These are phyloP conservation scores for Olivierus martensii DNA, from an alignment of 1,140 invertebrate species.

Conservation along the genomic window DNA sequence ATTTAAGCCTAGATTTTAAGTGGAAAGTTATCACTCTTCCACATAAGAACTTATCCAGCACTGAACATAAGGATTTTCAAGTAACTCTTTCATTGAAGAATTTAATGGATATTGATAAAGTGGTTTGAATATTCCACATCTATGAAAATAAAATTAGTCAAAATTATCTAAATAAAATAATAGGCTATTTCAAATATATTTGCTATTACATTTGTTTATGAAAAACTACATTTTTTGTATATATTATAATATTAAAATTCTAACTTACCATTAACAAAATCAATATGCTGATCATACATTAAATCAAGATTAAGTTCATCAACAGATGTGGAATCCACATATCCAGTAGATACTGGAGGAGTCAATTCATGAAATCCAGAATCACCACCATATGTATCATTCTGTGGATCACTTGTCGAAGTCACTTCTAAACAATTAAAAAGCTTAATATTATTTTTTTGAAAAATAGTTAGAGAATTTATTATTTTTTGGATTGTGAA, in stretches of 20 bases:
- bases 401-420: conserved; percentile 12
- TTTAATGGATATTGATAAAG: no score
- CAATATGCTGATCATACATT: conserved; percentile 2
- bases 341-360: conserved; percentile 6
- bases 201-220: no score
- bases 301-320: conserved; percentile 5
- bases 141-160: no score
- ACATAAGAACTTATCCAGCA: no score
- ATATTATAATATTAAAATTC: background rate
- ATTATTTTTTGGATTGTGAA: background rate
- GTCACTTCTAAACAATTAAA: conserved; percentile 10
- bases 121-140: no score
- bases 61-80: no score
- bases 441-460: background rate
- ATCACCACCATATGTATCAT: conserved; percentile 16
- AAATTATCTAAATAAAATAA: no score
- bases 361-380: conserved; percentile 24
- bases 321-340: background rate
- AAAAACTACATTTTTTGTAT: background rate
- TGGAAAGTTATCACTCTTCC: no score
- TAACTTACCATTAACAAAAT: background rate
- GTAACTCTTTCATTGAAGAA: no score
- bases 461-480: background rate
- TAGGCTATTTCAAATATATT: no score
- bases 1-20: no score